phyloP scores from a whole-genome alignment of 2,113 vertebrate genomes.

The Nematolebias whitei region DNA sequence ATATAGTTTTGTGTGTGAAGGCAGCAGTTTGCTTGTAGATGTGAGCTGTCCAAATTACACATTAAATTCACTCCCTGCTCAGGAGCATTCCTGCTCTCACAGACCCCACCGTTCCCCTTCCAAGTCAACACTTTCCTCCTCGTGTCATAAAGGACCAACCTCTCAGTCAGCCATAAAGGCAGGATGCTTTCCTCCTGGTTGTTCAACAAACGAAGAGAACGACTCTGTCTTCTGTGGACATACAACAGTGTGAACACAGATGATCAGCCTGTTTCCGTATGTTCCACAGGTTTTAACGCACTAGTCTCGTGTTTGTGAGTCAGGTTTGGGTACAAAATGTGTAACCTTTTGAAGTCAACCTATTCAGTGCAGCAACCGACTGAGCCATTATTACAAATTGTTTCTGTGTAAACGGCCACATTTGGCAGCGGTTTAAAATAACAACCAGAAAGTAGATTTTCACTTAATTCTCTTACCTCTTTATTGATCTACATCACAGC shows the following conservation, averaged over 20 bases:
- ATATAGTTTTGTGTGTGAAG: conserved; percentile 9
- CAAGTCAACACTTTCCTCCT: too few relatives aligned
- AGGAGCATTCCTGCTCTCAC: too few relatives aligned
- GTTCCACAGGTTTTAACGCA: conserved; percentile 45
- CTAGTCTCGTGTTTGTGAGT: conserved; percentile 23
- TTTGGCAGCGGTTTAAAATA: conserved; percentile 1
- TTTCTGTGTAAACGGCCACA: conserved; percentile 2
- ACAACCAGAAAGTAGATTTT: conserved; percentile 43
- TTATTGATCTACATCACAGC: conserved; percentile 67
- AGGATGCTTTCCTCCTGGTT: conserved; percentile 56
- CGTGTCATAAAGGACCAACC: conserved; percentile 58
- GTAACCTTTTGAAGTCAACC: conserved; percentile 8
- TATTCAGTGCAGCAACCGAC: not conserved
- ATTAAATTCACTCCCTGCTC: conserved; percentile 26
- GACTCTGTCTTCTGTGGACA: conserved; percentile 61
- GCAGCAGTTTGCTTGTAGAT: conserved; percentile 21
- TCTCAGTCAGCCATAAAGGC: conserved; percentile 71
- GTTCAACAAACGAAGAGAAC: conserved; percentile 56
- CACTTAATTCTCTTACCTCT: conserved; percentile 39
- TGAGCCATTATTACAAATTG: conserved; percentile 18
- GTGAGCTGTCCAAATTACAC: conserved; percentile 78
- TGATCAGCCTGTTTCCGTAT: conserved; percentile 45
- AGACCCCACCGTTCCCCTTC: too few relatives aligned
- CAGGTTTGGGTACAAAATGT: conserved; percentile 4
- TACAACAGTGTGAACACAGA: conserved; percentile 61